Conservation (phyloP, 2,888 invertebrate genomes). For the Tridacna crocea region DNA sequence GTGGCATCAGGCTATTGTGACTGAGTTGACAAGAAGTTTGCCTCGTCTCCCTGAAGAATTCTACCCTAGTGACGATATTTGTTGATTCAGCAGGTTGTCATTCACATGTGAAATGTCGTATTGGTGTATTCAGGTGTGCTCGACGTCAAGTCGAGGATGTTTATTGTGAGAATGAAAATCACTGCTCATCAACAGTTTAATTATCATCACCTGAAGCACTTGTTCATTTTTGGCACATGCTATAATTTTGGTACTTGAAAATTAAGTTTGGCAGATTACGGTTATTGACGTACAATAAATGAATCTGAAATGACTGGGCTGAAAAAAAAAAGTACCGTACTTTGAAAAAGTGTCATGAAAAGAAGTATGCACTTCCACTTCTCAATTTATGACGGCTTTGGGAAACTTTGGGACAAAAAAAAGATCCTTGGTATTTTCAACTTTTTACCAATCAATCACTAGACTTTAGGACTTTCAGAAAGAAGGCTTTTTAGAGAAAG, state of each 20-base stretch:
- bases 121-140: conserved; percentile 3
- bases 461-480: no score
- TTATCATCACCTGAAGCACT: conserved; percentile 16
- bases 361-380: no score
- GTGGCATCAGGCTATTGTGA: conserved; percentile 39
- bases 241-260: conserved; percentile 1
- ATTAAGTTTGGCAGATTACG: conserved; percentile 27
- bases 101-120: conserved; percentile 19
- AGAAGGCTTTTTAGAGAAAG: no score
- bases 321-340: conserved; percentile 22
- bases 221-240: conserved; percentile 10
- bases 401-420: no score
- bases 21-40: conserved; percentile 13
- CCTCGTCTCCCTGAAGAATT: conserved; percentile 16
- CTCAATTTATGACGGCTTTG: no score
- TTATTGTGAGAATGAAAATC: conserved; percentile 19
- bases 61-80: conserved; percentile 5
- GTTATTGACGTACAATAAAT: conserved; percentile 18
- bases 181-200: conserved; percentile 20
- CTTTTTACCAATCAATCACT: no score
- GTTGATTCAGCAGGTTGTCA: conserved; percentile 21
- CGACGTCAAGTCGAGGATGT: neutral
- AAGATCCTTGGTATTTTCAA: no score
- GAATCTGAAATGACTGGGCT: neutral
- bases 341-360: neutral